Conservation (phyloP, 2,797 vertebrate species). For the Schizopygopsis malacanthus region DNA sequence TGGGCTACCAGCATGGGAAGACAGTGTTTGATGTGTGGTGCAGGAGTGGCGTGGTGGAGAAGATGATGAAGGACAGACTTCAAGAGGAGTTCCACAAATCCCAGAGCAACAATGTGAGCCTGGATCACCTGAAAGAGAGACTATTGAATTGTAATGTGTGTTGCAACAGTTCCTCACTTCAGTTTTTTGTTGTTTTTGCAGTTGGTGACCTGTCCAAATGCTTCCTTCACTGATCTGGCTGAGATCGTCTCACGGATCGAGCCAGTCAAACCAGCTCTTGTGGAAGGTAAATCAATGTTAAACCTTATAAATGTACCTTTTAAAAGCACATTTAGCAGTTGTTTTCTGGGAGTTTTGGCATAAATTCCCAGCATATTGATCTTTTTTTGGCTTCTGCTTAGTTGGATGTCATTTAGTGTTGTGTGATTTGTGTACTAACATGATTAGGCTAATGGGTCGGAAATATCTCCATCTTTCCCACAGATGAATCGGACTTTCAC, state of each 20-base stretch:
- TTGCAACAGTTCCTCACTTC: conserved; percentile 15
- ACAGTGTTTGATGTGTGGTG: conserved; percentile 92
- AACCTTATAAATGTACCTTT: background rate
- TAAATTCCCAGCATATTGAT: conserved; percentile 26
- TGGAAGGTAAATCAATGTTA: conserved; percentile 83
- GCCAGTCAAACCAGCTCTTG: conserved; percentile 81
- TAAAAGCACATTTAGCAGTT: conserved; percentile 10
- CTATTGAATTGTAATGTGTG: background rate
- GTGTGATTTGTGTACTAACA: conserved; percentile 29
- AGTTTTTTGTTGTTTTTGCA: conserved; percentile 63
- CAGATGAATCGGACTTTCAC: conserved; percentile 92
- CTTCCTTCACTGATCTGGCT: conserved; percentile 95
- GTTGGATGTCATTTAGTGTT: conserved; percentile 36
- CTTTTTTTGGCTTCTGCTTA: conserved; percentile 28
- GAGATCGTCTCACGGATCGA: conserved; percentile 96
- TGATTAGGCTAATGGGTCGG: conserved; percentile 39
- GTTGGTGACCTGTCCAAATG: conserved; percentile 89
- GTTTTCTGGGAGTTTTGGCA: conserved; percentile 24
- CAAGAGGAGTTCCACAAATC: conserved; percentile 86
- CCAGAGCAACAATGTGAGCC: conserved; percentile 80
- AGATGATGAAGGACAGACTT: conserved; percentile 91
- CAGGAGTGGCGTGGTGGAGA: conserved; percentile 90
- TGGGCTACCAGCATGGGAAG: conserved; percentile 92
- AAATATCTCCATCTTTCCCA: conserved; percentile 54
- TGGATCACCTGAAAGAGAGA: background rate